Conservation (phyloP, 2,888 invertebrate species). For the Aquatica leii region DNA sequence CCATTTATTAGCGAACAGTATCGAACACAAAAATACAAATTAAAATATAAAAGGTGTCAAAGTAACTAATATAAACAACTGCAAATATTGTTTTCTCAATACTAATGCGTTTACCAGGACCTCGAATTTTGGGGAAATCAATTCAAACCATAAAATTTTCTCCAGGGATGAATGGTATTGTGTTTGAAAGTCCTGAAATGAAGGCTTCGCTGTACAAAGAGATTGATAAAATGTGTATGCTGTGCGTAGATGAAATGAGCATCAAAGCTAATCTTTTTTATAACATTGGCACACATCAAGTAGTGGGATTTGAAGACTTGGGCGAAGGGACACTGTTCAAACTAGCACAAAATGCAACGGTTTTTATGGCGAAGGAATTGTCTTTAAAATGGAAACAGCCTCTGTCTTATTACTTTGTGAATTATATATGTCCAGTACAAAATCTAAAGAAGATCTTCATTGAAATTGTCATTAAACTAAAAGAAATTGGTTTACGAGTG, state of each 20-base stretch:
- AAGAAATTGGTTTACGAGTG: neutral
- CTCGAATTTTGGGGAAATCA: neutral
- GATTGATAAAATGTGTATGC: neutral
- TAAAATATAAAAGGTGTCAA: too few relatives aligned
- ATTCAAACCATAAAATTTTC: neutral
- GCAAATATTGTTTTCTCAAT: too few relatives aligned
- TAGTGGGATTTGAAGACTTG: neutral
- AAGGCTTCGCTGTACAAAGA: neutral
- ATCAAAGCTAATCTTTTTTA: neutral
- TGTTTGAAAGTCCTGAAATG: neutral
- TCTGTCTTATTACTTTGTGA: constrained; percentile 6
- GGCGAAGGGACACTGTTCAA: neutral
- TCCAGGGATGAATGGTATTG: neutral
- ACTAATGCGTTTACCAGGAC: neutral
- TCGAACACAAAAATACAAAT: too few relatives aligned
- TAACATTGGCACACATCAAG: neutral
- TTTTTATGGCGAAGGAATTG: constrained; percentile 10
- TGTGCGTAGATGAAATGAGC: neutral
- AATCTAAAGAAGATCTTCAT: neutral
- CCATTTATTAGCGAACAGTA: too few relatives aligned
- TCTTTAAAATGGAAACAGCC: constrained; percentile 12
- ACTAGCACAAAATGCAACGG: constrained; percentile 1
- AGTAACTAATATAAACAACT: too few relatives aligned
- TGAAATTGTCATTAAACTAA: neutral
- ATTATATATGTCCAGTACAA: neutral